Evolutionary conservation across 2,797 vertebrate genomes (phyloP), one percentile per base, ranked within the genome.

Genomic region (Hydrophis major): DNA sequence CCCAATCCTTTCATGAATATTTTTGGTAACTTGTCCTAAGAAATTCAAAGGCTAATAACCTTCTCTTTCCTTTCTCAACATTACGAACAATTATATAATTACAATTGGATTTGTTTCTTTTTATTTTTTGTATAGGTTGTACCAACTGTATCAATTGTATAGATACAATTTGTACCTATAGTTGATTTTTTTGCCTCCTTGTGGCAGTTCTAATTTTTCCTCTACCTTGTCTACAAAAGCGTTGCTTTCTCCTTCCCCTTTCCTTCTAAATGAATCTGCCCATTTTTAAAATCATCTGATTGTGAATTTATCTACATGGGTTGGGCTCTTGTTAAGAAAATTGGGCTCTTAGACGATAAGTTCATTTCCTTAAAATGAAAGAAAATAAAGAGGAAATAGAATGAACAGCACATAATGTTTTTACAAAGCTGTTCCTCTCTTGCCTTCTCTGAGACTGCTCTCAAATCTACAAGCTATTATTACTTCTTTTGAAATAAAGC

Each of bases 401-500:
- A 90, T n/a, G 25, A 55, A 78, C 74, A 12, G 27, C 6, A 90
- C n/a, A 32, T 57, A 50, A 42, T 27, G 27, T 86, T 87, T 87
- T 55, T 50, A 93, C 94, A 93, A 91, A 94, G 11, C 57, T 86
- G 28, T 87, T 63, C 94, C 87, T 87, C 28, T 87, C 92, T 87
- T 83, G 90, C 37, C 28, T 3, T 94, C 25, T 88, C 95, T 25
- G 92, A 90, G 87, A 94, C 92, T 94, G 55, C 89, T 66, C 95
- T 93, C 95, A 91, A 66, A 0, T 87, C 94, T 88, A 57, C 57
- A 1, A 0, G 90, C 93, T 96, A 93, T 89, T 93, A 93, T 96
- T 96, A 94, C 91, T 60, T 92, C 93, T 92, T 95, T 93, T 96
- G 94, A 95, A 97, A 95, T 55, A 95, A 96, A 96, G 94, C 86